These are phyloP conservation scores for Vidua macroura DNA, from an alignment of 2,113 vertebrate genomes.

Conservation along the genomic window DNA sequence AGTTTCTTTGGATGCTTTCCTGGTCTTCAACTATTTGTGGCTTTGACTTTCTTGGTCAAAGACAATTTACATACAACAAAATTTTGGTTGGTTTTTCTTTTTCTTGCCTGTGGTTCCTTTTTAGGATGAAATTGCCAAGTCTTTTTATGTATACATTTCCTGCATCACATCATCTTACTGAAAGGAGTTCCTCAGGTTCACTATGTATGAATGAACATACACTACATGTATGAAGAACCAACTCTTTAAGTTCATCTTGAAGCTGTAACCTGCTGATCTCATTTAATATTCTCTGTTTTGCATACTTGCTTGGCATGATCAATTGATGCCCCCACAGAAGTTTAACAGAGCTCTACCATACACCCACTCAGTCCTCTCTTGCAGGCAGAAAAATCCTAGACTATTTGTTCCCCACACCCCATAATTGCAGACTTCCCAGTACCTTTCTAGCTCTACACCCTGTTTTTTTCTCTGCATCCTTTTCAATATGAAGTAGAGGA, in stretches of 20 bases:
- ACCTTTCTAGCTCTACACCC: not conserved
- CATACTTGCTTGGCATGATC: not conserved
- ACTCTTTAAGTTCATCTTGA: not conserved
- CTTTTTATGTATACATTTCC: not conserved
- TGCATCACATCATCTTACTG: not conserved
- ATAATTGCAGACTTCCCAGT: not conserved
- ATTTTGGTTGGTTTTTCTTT: not conserved
- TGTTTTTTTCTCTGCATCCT: not conserved
- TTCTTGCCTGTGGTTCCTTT: not conserved
- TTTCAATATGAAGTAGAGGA: not conserved
- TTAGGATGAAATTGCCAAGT: not conserved
- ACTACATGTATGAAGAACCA: not conserved
- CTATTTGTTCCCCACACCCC: not conserved
- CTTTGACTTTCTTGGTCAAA: not conserved
- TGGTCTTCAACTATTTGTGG: not conserved
- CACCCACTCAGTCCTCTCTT: not conserved
- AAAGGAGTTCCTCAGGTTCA: not conserved
- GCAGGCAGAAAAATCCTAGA: not conserved
- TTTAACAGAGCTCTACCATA: not conserved
- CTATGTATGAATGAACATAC: no score
- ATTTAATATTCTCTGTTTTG: not conserved
- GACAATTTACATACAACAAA: not conserved
- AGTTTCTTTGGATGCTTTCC: not conserved
- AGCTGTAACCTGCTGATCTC: not conserved
- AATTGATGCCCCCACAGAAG: not conserved